Evolutionary conservation across 1,140 invertebrate genomes (phyloP).

Genomic region (Atopsyche davidsoni): DNA sequence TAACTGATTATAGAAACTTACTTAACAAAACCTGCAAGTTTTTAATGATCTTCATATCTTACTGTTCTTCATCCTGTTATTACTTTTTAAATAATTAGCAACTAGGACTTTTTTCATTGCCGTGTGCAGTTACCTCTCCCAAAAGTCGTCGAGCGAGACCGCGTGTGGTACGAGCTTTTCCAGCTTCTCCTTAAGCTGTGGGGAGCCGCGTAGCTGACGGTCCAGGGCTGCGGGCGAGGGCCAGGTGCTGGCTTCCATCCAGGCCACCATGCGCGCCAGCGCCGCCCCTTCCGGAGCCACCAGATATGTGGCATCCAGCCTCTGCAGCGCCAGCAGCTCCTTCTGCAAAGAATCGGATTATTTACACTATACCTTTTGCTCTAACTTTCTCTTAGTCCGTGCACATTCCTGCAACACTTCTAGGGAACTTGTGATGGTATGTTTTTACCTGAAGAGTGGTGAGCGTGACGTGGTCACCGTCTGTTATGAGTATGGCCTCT

Average conservation of each 20-base stretch:
- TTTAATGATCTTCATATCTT: no score
- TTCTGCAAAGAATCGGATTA: slow-evolving; percentile 33
- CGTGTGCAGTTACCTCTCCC: slow-evolving; percentile 45
- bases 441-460: slow-evolving; percentile 54
- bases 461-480: slow-evolving; percentile 53
- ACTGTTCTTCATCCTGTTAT: no score
- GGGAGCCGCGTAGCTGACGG: slow-evolving; percentile 42
- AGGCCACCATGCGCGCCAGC: slow-evolving; percentile 33
- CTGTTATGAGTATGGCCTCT: slow-evolving; percentile 56
- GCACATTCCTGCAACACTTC: no score
- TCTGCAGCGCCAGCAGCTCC: slow-evolving; percentile 43
- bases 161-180: slow-evolving; percentile 50
- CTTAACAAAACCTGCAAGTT: no score
- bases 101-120: no score
- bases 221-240: slow-evolving; percentile 34
- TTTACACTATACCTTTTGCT: not conserved
- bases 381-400: no score
- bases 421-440: no score
- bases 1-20: no score
- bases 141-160: slow-evolving; percentile 49
- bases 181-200: slow-evolving; percentile 46
- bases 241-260: slow-evolving; percentile 19
- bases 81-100: no score
- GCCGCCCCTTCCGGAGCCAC: slow-evolving; percentile 40
- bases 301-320: slow-evolving; percentile 46